Percentiles rank a stretch among this genome's conserved stretches.
Evolutionary conservation across 1,140 invertebrate genomes (phyloP).

Genomic region (Spodoptera litura): DNA sequence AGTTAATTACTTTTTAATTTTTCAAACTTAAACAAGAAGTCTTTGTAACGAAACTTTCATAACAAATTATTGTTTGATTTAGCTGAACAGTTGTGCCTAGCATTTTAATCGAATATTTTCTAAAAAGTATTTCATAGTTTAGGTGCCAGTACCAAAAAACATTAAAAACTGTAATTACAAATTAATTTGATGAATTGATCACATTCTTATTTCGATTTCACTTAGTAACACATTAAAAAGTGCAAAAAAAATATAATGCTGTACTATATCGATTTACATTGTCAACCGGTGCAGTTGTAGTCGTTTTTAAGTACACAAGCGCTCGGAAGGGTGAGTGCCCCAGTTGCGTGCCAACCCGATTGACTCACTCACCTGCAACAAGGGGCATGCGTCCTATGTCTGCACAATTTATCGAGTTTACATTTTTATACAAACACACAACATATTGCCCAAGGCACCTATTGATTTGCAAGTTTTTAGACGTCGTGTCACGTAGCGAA

Average conservation of each 20-base stretch:
- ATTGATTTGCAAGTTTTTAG: slow-evolving; percentile 44
- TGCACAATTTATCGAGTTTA: slow-evolving; percentile 52
- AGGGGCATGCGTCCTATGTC: slow-evolving; percentile 60
- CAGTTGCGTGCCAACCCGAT: slow-evolving; percentile 55
- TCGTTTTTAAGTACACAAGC: slow-evolving; percentile 1
- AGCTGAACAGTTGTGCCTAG: too few relatives aligned
- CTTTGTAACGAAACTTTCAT: too few relatives aligned
- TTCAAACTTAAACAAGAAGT: too few relatives aligned
- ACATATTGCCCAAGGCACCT: slow-evolving; percentile 29
- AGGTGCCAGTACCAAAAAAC: too few relatives aligned
- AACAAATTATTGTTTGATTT: too few relatives aligned
- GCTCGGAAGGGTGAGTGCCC: slow-evolving; percentile 51
- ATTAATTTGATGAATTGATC: too few relatives aligned
- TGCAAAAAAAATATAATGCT: neutral
- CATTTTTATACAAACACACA: slow-evolving; percentile 50
- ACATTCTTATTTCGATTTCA: too few relatives aligned
- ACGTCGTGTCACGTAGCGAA: slow-evolving; percentile 28
- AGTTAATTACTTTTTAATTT: too few relatives aligned
- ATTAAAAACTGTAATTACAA: too few relatives aligned
- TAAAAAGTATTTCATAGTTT: too few relatives aligned
- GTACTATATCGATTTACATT: slow-evolving; percentile 42
- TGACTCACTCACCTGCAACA: slow-evolving; percentile 75
- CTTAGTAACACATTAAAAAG: too few relatives aligned
- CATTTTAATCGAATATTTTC: too few relatives aligned
- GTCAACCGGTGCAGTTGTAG: slow-evolving; percentile 19